Conservation (phyloP, 2,888 invertebrate genomes). For the Gortyna flavago region DNA sequence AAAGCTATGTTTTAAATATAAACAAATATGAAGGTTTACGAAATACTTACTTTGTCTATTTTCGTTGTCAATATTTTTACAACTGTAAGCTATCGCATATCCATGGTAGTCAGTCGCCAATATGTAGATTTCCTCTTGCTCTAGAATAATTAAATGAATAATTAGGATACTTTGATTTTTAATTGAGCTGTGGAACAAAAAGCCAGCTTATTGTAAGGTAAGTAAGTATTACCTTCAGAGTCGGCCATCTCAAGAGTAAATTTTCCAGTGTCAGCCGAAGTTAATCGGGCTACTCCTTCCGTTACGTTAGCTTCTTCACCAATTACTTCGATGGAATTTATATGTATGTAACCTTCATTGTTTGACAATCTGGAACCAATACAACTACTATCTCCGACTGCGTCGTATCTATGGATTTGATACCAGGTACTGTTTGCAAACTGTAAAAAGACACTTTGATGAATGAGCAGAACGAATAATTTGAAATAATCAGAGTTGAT, state of each 20-base stretch:
- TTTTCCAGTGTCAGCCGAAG: conserved; percentile 73
- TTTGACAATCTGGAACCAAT: conserved; percentile 77
- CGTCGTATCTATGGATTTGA: conserved; percentile 80
- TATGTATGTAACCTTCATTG: conserved; percentile 46
- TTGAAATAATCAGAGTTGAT: background rate
- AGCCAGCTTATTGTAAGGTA: background rate
- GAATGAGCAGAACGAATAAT: background rate
- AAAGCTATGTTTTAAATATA: background rate
- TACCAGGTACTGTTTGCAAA: conserved; percentile 84
- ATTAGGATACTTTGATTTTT: background rate
- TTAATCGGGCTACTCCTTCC: conserved; percentile 76
- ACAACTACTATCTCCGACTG: conserved; percentile 76
- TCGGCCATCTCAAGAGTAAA: conserved; percentile 75
- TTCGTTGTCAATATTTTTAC: conserved; percentile 75
- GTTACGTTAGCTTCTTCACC: conserved; percentile 73
- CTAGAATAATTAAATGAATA: conserved; percentile 19
- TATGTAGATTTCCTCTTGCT: conserved; percentile 81
- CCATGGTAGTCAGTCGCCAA: conserved; percentile 91
- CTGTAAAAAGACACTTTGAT: conserved; percentile 66
- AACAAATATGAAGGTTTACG: background rate
- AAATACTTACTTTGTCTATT: conserved; percentile 30
- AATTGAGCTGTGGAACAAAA: background rate
- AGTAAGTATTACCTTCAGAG: conserved; percentile 68
- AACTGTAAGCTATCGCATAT: conserved; percentile 92
- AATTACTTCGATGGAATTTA: conserved; percentile 70